Base-by-base conservation (phyloP, 2,797 vertebrate species). In the Pteropus rufus region DNA sequence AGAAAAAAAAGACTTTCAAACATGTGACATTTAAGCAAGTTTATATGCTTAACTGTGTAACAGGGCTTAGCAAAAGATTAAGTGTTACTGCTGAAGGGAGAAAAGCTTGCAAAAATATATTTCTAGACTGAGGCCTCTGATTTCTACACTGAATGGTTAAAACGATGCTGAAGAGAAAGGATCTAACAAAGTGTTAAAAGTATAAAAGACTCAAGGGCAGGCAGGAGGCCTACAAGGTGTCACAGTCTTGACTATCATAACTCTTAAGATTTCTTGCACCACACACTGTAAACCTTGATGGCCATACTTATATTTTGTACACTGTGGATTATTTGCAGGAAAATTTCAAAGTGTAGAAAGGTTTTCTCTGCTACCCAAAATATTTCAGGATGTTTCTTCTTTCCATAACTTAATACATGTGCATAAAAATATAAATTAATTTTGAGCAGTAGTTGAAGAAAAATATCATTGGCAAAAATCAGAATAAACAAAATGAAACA, bases 361-460 rank as follows among this genome's bases (percentile, higher is more conserved):
- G 12, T 41, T 76, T 96, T 67, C 46, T 31, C 49, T 85, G 44
- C 26, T 7, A 12, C 19, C 26, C 7, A 52, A 94, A 65, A 64
- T 67, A 52, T 31, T 44, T 81, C 60, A 69, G 58, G 7, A 16
- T 76, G 3, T 31, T 92, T 95, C 46, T 93, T 93, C 39, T 88
- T 94, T 36, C 39, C 19, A 15, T 54, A 76, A 89, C n/a, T 89
- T 94, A 46, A 64, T 31, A 41, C 5, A 46, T 34, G 7, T 41
- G 60, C 18, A 81, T 52, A 80, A 92, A 93, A 72, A 56, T 18
- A 44, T 24, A 86, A 46, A 72, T 21, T 65, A 31, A 84, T 69
- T 82, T 82, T 93, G 82, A 81, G 24, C 62, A 89, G 41, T 14
- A 86, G 54, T 34, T 85, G 65, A 93, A 87, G 75, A 46, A 93